phyloP scores from a whole-genome alignment of 2,888 invertebrate species.

The Liposcelis brunnea region DNA sequence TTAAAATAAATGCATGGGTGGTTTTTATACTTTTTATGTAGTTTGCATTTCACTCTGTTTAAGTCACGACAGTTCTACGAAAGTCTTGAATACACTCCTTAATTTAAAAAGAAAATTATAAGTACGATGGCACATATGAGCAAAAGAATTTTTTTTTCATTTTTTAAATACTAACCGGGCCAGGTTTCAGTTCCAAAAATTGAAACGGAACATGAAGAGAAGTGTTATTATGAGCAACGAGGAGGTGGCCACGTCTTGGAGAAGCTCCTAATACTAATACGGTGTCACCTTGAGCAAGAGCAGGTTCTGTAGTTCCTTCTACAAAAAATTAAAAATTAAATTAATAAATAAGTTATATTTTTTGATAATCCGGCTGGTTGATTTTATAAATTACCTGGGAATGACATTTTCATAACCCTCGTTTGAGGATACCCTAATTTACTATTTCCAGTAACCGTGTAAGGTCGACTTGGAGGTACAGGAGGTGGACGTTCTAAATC shows the following conservation, averaged over 20 bases:
- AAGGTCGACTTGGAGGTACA: slow-evolving; percentile 75
- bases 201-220: slow-evolving; percentile 68
- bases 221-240: slow-evolving; percentile 62
- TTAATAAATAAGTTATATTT: not conserved
- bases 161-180: slow-evolving; percentile 16
- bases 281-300: slow-evolving; percentile 62
- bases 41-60: no score
- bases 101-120: no score
- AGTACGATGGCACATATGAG: no score
- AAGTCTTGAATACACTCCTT: no score
- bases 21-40: no score
- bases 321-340: not conserved
- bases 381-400: slow-evolving; percentile 43
- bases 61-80: no score
- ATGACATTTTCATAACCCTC: slow-evolving; percentile 78
- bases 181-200: slow-evolving; percentile 52
- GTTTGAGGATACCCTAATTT: slow-evolving; percentile 87
- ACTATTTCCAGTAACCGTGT: slow-evolving; percentile 78
- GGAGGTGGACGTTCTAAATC: slow-evolving; percentile 86
- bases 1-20: no score
- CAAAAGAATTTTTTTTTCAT: slow-evolving; percentile 9
- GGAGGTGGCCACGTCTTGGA: slow-evolving; percentile 64
- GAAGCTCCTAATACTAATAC: slow-evolving; percentile 82
- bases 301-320: slow-evolving; percentile 26
- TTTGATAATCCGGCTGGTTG: no score